phyloP scores from a whole-genome alignment of 2,113 vertebrate species.

The Plestiodon gilberti region DNA sequence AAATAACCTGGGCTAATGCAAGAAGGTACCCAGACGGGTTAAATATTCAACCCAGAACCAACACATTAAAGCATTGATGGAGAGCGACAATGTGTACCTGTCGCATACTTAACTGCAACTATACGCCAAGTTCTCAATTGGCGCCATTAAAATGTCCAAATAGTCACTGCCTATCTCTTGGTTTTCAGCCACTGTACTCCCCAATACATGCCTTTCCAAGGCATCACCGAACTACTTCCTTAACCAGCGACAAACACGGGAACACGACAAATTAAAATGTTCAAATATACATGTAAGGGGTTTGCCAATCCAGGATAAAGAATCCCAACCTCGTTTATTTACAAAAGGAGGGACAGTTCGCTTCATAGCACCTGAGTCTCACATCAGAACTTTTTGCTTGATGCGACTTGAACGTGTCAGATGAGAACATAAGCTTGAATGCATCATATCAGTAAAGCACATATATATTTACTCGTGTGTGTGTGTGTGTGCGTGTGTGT shows the following conservation, averaged over 20 bases:
- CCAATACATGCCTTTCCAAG: background rate
- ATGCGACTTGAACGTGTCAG: too few relatives aligned
- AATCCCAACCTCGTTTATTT: background rate
- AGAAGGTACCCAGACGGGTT: background rate
- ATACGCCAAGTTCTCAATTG: background rate
- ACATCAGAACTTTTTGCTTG: background rate
- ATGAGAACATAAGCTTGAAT: too few relatives aligned
- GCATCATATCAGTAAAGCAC: too few relatives aligned
- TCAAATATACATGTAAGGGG: background rate
- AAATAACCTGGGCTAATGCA: slow-evolving; percentile 20
- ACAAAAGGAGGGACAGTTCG: background rate
- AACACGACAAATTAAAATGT: background rate
- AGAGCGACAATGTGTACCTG: background rate
- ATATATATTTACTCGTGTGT: too few relatives aligned
- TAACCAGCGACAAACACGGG: background rate
- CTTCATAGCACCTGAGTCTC: background rate
- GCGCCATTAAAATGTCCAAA: background rate
- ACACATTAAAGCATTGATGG: background rate
- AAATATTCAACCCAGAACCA: slow-evolving; percentile 6
- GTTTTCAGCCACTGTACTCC: background rate
- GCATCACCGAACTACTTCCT: background rate
- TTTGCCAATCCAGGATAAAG: background rate
- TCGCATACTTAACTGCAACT: background rate
- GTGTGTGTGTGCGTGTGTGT: too few relatives aligned
- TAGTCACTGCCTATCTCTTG: background rate